Percentiles rank a stretch among this genome's conserved stretches.
Conservation (phyloP, 2,113 vertebrate genomes). For the Procavia capensis region DNA sequence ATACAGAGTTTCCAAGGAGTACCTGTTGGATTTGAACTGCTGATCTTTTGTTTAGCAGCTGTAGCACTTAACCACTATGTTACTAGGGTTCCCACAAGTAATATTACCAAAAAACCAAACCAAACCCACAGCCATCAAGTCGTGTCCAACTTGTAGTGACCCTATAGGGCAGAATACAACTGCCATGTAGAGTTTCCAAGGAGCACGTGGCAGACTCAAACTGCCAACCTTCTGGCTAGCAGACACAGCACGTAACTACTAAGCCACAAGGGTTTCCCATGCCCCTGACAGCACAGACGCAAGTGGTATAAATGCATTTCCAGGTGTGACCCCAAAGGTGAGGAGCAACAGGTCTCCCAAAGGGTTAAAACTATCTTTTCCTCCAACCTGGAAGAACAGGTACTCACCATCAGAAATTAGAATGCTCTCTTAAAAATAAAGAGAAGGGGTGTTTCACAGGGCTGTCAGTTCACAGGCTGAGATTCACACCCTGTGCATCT, state of each 20-base stretch:
- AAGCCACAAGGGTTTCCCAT: too few species aligned
- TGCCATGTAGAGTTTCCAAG: too few species aligned
- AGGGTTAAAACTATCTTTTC: background rate
- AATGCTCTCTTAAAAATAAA: background rate
- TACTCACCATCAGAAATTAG: background rate
- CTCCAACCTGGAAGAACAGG: background rate
- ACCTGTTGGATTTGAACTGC: too few species aligned
- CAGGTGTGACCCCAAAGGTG: background rate
- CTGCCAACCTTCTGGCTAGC: too few species aligned
- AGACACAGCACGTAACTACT: too few species aligned
- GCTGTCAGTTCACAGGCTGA: background rate
- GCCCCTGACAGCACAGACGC: background rate
- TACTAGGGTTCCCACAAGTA: too few species aligned
- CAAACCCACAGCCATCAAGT: too few species aligned
- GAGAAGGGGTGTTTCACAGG: background rate
- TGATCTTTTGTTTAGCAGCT: background rate
- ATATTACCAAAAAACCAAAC: too few species aligned
- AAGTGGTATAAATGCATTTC: background rate
- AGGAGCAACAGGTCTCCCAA: background rate
- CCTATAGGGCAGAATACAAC: too few species aligned
- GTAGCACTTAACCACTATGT: background rate
- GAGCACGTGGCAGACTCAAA: too few species aligned
- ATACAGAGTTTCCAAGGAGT: too few species aligned
- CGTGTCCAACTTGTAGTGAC: too few species aligned
- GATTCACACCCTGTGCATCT: accelerated